Evolutionary conservation across 2,797 vertebrate species (phyloP).

Genomic region (Argentina silus): DNA sequence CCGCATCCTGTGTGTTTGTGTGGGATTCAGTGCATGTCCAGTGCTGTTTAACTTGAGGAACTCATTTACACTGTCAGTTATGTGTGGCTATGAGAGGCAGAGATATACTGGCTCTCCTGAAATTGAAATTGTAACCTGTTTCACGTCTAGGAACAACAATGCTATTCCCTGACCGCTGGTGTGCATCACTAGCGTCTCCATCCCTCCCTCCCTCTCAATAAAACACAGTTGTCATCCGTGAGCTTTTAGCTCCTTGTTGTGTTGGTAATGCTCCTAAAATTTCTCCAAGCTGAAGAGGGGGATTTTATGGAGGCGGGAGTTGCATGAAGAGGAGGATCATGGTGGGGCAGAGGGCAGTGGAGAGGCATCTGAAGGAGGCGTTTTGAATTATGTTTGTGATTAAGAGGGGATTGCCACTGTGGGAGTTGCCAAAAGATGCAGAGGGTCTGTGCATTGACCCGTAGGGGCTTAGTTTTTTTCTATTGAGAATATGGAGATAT

Average conservation of each 20-base stretch:
- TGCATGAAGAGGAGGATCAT: slow-evolving; percentile 41
- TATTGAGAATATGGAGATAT: too few relatives aligned
- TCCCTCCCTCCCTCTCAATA: background rate
- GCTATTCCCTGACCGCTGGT: background rate
- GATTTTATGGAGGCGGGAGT: slow-evolving; percentile 33
- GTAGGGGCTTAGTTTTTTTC: background rate
- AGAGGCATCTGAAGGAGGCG: background rate
- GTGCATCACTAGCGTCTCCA: background rate
- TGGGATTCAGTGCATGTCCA: slow-evolving; percentile 10
- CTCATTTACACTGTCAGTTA: background rate
- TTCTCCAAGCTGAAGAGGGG: slow-evolving; percentile 36
- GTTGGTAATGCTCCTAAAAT: slow-evolving; percentile 28
- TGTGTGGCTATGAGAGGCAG: slow-evolving; percentile 26
- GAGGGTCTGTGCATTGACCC: slow-evolving; percentile 27
- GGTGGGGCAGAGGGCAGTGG: slow-evolving; percentile 7
- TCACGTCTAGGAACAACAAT: too few relatives aligned
- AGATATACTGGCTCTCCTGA: background rate
- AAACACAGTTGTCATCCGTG: slow-evolving; percentile 6
- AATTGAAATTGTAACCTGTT: too few relatives aligned
- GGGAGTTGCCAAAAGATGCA: background rate
- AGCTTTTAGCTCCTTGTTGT: slow-evolving; percentile 26
- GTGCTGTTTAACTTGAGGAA: too few relatives aligned
- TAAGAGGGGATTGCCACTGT: background rate
- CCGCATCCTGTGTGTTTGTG: slow-evolving; percentile 6
- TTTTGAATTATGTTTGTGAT: background rate